These are phyloP conservation scores for Coremacera marginata DNA, from an alignment of 2,888 invertebrate species.

Conservation along the genomic window DNA sequence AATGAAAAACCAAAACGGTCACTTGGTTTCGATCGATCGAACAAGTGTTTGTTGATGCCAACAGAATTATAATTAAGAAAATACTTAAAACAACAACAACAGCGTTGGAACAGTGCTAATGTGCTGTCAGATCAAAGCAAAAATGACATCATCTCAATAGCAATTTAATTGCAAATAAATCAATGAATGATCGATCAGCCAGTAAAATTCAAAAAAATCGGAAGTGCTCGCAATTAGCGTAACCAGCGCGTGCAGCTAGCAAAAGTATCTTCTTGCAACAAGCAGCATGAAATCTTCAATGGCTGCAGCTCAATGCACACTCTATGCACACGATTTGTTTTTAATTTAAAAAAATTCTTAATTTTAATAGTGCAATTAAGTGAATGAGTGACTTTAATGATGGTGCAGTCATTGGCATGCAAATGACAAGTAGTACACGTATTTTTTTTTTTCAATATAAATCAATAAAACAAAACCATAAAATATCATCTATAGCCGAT, in stretches of 20 bases:
- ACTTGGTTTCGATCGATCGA: not conserved
- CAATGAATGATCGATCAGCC: conserved; percentile 15
- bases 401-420: not conserved
- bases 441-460: not conserved
- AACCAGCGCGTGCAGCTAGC: too few relatives aligned
- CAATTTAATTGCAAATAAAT: not conserved
- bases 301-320: too few relatives aligned
- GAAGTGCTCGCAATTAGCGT: not conserved
- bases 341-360: not conserved
- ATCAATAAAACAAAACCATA: not conserved
- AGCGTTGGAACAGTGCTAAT: not conserved
- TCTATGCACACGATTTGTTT: too few relatives aligned
- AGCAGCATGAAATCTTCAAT: too few relatives aligned
- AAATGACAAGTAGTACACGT: not conserved
- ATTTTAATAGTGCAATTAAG: conserved; percentile 2
- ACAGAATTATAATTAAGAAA: conserved; percentile 17
- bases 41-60: conserved; percentile 27
- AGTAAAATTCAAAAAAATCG: not conserved
- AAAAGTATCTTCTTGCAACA: too few relatives aligned
- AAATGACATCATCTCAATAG: conserved; percentile 14
- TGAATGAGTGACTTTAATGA: not conserved
- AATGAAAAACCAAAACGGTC: not conserved
- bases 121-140: not conserved
- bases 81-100: not conserved
- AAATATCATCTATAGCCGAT: not conserved